These are phyloP conservation scores for Eublepharis macularius DNA, from an alignment of 2,113 vertebrate species.

Conservation along the genomic window DNA sequence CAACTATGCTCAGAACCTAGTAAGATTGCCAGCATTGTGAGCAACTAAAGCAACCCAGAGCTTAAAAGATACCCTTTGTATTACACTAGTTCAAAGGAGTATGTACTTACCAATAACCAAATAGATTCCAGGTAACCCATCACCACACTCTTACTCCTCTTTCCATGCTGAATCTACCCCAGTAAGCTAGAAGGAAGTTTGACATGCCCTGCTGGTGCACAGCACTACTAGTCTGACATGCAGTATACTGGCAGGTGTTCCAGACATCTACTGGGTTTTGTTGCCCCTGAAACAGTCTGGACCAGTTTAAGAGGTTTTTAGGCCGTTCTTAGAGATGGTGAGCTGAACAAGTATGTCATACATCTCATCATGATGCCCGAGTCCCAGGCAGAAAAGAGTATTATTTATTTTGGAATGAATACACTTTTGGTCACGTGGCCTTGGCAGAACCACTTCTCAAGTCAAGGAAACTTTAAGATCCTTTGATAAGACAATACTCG, in stretches of 20 bases:
- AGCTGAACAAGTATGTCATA: not conserved
- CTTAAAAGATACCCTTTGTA: not conserved
- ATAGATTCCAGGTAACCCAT: not conserved
- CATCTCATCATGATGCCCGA: not conserved
- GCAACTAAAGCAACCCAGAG: not conserved
- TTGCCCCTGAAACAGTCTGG: not conserved
- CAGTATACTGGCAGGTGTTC: not conserved
- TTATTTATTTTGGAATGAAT: not conserved
- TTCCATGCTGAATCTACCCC: conserved; percentile 10
- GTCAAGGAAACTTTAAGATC: not conserved
- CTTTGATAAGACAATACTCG: not conserved
- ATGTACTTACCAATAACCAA: conserved; percentile 3
- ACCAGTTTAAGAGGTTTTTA: not conserved
- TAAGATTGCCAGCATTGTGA: not conserved
- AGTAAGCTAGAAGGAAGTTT: not conserved
- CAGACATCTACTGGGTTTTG: conserved; percentile 1
- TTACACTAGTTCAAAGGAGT: not conserved
- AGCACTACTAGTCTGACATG: not conserved
- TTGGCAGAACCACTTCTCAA: not conserved
- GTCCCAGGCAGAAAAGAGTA: not conserved
- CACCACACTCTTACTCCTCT: not conserved
- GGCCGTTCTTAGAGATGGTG: not conserved
- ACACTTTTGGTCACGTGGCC: not conserved
- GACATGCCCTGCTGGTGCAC: not conserved
- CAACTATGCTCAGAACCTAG: not conserved